phyloP scores from a whole-genome alignment of 2,797 vertebrate species.

The Mormyrops boulengeri region DNA sequence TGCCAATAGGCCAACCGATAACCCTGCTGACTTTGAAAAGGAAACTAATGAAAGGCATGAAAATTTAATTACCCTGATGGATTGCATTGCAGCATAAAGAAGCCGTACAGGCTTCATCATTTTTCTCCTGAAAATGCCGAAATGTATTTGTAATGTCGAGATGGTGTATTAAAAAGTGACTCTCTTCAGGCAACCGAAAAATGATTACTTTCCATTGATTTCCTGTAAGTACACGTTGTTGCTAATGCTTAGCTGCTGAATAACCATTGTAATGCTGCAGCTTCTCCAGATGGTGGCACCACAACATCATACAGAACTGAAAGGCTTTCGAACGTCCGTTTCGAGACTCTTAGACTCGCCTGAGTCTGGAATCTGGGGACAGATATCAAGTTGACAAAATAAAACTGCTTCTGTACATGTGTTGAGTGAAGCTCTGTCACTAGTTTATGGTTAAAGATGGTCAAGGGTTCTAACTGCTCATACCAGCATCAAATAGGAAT shows the following conservation, averaged over 20 bases:
- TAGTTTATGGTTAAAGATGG: neutral
- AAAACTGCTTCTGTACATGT: neutral
- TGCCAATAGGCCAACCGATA: neutral
- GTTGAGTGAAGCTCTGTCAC: neutral
- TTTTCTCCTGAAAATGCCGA: neutral
- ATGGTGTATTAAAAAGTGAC: neutral
- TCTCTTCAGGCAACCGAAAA: neutral
- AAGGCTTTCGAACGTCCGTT: neutral
- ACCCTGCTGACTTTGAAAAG: neutral
- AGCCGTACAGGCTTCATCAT: neutral
- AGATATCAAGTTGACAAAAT: neutral
- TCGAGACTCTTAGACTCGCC: neutral
- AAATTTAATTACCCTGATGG: neutral
- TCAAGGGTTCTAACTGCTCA: neutral
- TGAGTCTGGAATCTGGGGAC: neutral
- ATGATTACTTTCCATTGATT: neutral
- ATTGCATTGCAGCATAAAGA: neutral
- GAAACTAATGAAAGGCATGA: neutral
- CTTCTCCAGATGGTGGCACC: conserved; percentile 3
- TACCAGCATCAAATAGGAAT: neutral
- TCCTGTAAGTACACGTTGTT: neutral
- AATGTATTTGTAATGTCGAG: neutral
- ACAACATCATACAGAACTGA: neutral
- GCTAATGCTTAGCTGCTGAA: neutral
- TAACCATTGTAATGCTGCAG: neutral